A percentile compares a stretch with the other conserved stretches of the same genome.
Evolutionary conservation across 1,140 invertebrate genomes (phyloP).

Genomic region (Zaprionus davidi): DNA sequence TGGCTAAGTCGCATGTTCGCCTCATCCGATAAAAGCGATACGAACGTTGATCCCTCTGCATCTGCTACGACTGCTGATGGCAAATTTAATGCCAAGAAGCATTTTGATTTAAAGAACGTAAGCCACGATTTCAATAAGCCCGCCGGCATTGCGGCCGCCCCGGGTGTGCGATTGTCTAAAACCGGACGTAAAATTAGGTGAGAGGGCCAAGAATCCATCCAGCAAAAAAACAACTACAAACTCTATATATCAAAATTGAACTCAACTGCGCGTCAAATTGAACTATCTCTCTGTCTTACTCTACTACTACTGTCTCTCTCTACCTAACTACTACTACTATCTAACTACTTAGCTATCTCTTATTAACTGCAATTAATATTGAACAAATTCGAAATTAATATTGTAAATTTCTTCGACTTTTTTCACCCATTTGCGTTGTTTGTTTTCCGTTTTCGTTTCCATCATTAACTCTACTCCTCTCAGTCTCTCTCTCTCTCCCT

Average conservation of each 20-base stretch:
- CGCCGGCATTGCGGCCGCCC: conserved; percentile 74
- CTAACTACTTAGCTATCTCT: conserved; percentile 49
- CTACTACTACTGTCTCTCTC: conserved; percentile 4
- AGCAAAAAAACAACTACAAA: conserved; percentile 16
- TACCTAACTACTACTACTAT: conserved; percentile 22
- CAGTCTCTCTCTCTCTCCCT: not conserved
- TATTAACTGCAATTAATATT: conserved; percentile 39
- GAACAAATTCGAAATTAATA: conserved; percentile 40
- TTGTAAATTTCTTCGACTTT: conserved; percentile 26
- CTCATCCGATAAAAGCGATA: conserved; percentile 46
- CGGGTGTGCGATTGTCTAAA: conserved; percentile 72
- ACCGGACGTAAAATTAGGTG: conserved; percentile 84
- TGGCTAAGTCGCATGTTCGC: conserved; percentile 83
- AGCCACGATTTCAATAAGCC: conserved; percentile 84
- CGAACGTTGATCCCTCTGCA: conserved; percentile 33
- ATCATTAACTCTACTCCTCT: conserved; percentile 4
- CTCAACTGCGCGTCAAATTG: conserved; percentile 55
- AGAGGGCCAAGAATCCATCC: conserved; percentile 61
- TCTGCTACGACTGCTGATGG: conserved; percentile 33
- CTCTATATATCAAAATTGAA: conserved; percentile 12
- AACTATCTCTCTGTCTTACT: conserved; percentile 31
- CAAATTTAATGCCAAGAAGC: conserved; percentile 79
- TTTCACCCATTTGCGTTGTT: not conserved
- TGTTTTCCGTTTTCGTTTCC: not conserved
- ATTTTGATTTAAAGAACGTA: conserved; percentile 81